A percentile compares a stretch with the other conserved stretches of the same genome.
Conservation (phyloP, 1,140 invertebrate species). For the Delia radicum region DNA sequence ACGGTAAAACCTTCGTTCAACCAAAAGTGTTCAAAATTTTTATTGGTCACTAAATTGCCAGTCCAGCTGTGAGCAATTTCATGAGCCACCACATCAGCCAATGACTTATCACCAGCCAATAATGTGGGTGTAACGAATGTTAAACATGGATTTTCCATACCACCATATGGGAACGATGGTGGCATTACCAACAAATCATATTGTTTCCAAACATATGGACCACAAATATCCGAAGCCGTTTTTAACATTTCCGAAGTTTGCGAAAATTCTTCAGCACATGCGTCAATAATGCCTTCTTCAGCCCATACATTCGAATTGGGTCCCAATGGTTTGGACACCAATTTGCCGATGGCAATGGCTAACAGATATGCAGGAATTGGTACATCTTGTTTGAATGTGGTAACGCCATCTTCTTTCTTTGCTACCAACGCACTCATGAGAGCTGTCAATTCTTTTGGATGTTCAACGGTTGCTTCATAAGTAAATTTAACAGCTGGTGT, state of each 20-base stretch:
- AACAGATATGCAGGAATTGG: conserved; percentile 77
- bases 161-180: conserved; percentile 92
- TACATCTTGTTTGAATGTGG: conserved; percentile 74
- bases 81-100: conserved; percentile 87
- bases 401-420: conserved; percentile 55
- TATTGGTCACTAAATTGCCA: conserved; percentile 91
- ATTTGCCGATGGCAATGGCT: conserved; percentile 82
- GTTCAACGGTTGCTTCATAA: conserved; percentile 79
- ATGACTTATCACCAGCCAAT: conserved; percentile 86
- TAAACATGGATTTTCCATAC: conserved; percentile 97
- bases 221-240: conserved; percentile 79
- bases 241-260: conserved; percentile 83
- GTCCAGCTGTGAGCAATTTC: conserved; percentile 98
- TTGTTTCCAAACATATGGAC: conserved; percentile 80
- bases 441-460: conserved; percentile 74
- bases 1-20: conserved; percentile 95
- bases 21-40: conserved; percentile 95
- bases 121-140: conserved; percentile 93
- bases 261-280: conserved; percentile 83
- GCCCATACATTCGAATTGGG: conserved; percentile 84
- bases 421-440: conserved; percentile 84
- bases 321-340: conserved; percentile 77
- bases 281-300: conserved; percentile 82
- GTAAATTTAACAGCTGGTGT: conserved; percentile 87
- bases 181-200: conserved; percentile 92